phyloP scores from a whole-genome alignment of 2,888 invertebrate species.

The Nemurella pictetii region DNA sequence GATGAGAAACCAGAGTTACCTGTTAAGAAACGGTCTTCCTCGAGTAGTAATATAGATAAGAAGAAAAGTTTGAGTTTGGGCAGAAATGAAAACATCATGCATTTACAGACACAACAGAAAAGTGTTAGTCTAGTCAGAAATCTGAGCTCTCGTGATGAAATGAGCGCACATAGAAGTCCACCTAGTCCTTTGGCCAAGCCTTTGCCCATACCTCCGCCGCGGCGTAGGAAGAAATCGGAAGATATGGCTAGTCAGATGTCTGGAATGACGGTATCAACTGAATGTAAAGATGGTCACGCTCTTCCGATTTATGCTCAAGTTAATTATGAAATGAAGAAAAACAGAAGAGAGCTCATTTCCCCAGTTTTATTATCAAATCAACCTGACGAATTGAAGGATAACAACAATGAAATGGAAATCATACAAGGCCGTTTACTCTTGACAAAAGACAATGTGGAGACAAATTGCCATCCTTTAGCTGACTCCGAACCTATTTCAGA shows the following conservation, averaged over 20 bases:
- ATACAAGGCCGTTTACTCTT: background rate
- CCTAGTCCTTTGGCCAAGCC: background rate
- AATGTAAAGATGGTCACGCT: background rate
- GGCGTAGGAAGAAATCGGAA: constrained; percentile 36
- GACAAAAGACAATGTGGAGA: background rate
- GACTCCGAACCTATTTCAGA: background rate
- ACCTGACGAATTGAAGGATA: background rate
- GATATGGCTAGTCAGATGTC: constrained; percentile 9
- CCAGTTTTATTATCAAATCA: background rate
- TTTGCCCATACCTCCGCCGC: constrained; percentile 37
- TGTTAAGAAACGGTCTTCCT: constrained; percentile 14
- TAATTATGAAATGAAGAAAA: constrained; percentile 41
- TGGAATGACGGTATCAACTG: constrained; percentile 20
- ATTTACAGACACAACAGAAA: constrained; percentile 12
- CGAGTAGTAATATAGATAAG: background rate
- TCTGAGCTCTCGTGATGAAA: constrained; percentile 3
- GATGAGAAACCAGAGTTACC: constrained; percentile 25
- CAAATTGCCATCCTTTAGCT: background rate
- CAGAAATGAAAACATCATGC: background rate
- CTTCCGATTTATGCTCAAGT: constrained; percentile 41
- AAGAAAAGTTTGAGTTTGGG: constrained; percentile 22
- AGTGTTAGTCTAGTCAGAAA: constrained; percentile 36
- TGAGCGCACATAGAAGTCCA: constrained; percentile 12
- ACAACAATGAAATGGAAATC: background rate
- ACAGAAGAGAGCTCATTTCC: constrained; percentile 32